Base-by-base conservation (phyloP, 2,797 vertebrate genomes). In the Corythornis leucogaster region DNA sequence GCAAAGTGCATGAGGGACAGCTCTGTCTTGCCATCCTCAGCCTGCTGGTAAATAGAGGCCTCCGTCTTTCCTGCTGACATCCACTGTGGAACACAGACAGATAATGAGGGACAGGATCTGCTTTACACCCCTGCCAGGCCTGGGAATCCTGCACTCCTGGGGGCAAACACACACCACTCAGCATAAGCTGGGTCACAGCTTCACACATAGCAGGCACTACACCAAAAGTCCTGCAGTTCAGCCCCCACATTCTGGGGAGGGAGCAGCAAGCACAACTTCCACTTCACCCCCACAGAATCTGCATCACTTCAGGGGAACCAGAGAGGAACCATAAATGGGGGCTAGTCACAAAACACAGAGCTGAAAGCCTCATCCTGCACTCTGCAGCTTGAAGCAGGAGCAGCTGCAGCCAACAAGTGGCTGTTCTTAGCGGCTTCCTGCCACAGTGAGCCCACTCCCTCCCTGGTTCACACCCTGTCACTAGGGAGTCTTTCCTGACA, bases 1-100 rank as follows among this genome's bases (percentile, higher is more conserved):
- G 99, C 99, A 54, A 99, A 99, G 96, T 99, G 99, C 99, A 99
- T 99, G 85, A 99, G 98, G 3, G 99, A 99, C 86, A 99, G 96
- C 93, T 99, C 99, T 0, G 99, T 99, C 97, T 99, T 99, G 62
- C 99, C 99, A 0, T 99, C 99, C 93, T 99, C 99, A 0, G 99
- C 99, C 96, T 99, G 99, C 96, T 99, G 99, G 97, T 99, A 99
- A 93, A 99, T 98, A 12, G 99, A 99, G 9, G 99, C 99, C 95
- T 99, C 99, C 0, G 99, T 99, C 98, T 99, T 99, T 15, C 99
- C 99, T 11, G 98, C 99, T 1, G 99, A 99, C 97, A 99, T 98
- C 99, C 99, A 99, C 99, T 99, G 90, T 5, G 9, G 78, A 93
- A 48, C 73, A 92, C 38, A 71, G 17, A 85, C 24, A 87, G 1